Evolutionary conservation across 2,797 vertebrate species (phyloP).

Genomic region (Lutjanus campechanus): DNA sequence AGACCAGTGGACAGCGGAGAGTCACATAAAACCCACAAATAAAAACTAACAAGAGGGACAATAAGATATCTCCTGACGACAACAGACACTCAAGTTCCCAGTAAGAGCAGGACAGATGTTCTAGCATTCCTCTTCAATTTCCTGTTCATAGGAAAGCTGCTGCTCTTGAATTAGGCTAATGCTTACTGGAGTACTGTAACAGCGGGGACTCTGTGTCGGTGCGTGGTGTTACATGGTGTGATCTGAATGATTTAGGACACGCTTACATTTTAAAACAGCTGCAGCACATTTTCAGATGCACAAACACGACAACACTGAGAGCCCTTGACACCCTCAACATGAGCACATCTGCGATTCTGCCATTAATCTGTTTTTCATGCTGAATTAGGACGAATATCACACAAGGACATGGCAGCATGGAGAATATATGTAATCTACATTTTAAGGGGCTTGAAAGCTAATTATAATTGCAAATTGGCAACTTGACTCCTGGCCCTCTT

Average conservation of each 20-base stretch:
- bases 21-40: conserved; percentile 9
- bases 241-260: conserved; percentile 66
- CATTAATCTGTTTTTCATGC: conserved; percentile 61
- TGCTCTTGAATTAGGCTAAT: conserved; percentile 33
- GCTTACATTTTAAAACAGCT: conserved; percentile 55
- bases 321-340: conserved; percentile 37
- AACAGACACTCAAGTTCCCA: neutral
- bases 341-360: conserved; percentile 12
- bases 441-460: conserved; percentile 50
- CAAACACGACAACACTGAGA: conserved; percentile 26
- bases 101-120: conserved; percentile 43
- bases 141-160: conserved; percentile 15
- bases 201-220: conserved; percentile 42
- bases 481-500: conserved; percentile 61
- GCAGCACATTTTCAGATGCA: conserved; percentile 47
- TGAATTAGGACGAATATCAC: conserved; percentile 48
- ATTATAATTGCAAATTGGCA: conserved; percentile 70
- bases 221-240: conserved; percentile 26
- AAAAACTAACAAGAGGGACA: conserved; percentile 1
- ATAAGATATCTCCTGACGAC: neutral
- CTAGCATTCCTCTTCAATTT: conserved; percentile 29
- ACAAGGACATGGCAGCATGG: conserved; percentile 38
- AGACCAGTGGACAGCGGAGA: neutral
- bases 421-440: conserved; percentile 61
- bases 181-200: conserved; percentile 27